phyloP scores from a whole-genome alignment of 2,113 vertebrate genomes.

The Motacilla tschutschensis region DNA sequence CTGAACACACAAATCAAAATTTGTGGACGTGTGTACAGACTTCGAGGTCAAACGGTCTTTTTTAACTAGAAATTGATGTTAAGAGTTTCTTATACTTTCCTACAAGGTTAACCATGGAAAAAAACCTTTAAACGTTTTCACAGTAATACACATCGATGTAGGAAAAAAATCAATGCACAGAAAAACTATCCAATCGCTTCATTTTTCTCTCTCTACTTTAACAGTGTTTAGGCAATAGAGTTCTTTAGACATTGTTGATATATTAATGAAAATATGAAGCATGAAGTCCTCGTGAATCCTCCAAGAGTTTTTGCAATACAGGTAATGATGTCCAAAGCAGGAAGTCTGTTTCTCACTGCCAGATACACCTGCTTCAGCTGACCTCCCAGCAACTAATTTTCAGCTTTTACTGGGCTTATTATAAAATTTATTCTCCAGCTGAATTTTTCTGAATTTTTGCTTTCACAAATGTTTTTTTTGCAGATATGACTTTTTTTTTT shows the following conservation, averaged over 20 bases:
- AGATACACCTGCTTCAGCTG: background rate
- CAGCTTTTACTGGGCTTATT: background rate
- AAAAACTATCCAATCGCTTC: background rate
- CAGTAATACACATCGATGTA: background rate
- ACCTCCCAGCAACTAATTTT: background rate
- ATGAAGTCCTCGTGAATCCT: background rate
- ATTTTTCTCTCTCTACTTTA: background rate
- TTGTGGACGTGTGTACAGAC: accelerated
- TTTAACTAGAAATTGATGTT: background rate
- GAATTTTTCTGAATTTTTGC: background rate
- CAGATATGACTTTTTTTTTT: background rate
- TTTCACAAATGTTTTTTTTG: background rate
- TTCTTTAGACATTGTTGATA: background rate
- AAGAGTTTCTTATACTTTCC: background rate
- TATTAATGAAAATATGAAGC: background rate
- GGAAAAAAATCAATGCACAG: background rate
- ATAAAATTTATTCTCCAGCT: background rate
- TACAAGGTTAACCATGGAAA: background rate
- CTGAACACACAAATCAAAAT: background rate
- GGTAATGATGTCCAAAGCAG: background rate
- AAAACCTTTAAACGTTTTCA: background rate
- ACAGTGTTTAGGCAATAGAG: background rate
- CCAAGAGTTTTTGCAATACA: background rate
- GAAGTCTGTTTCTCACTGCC: background rate
- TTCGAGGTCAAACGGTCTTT: background rate